Conservation (phyloP, 2,797 vertebrate species). For the Sus cebifrons region DNA sequence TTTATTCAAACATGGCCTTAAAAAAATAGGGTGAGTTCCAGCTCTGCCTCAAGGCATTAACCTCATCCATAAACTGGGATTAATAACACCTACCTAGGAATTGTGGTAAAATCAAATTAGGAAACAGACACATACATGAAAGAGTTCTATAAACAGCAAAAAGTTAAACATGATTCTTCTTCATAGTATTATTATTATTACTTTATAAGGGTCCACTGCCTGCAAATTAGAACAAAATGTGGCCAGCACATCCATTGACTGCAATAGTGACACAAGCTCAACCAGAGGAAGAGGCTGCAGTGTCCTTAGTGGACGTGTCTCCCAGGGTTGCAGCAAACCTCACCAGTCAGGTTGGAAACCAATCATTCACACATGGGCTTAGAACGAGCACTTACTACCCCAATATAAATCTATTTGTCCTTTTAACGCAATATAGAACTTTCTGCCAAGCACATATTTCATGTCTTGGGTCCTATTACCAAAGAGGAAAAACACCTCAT, state of each 20-base stretch:
- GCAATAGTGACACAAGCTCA: not conserved
- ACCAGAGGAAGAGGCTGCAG: not conserved
- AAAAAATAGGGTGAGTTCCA: not conserved
- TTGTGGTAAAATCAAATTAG: slow-evolving; percentile 6
- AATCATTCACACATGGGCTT: slow-evolving; percentile 18
- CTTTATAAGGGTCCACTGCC: not conserved
- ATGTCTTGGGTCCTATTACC: slow-evolving; percentile 57
- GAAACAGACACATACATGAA: not conserved
- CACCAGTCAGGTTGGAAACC: not conserved
- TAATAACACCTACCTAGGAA: not conserved
- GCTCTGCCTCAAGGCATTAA: not conserved
- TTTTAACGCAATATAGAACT: slow-evolving; percentile 9
- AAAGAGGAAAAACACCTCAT: not conserved
- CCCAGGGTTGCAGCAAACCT: not conserved
- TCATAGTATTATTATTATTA: not conserved
- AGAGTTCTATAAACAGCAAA: slow-evolving; percentile 2
- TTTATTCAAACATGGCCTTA: slow-evolving; percentile 1
- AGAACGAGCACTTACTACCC: slow-evolving; percentile 1
- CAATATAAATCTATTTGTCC: slow-evolving; percentile 59
- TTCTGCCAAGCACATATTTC: slow-evolving; percentile 62
- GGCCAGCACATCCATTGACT: not conserved
- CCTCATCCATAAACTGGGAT: not conserved
- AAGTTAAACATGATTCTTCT: not conserved
- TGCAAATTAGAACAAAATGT: not conserved
- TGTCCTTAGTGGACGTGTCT: not conserved